Evolutionary conservation across 2,797 vertebrate genomes (phyloP), one percentile per base, ranked within the genome.

Genomic region (Melanotaenia maccullochi): DNA sequence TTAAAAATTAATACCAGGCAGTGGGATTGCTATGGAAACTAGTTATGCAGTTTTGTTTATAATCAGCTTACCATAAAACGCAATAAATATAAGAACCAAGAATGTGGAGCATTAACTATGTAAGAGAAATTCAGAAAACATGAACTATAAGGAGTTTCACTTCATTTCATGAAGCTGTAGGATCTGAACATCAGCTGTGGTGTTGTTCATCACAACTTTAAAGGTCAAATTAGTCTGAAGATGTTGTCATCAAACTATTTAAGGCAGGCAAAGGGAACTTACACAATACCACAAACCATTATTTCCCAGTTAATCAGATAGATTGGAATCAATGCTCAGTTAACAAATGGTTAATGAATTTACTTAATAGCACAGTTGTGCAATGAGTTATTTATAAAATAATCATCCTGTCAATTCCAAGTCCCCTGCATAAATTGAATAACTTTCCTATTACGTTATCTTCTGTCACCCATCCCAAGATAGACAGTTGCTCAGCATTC

Each of bases 21-120:
- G 71, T 76, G 2, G 22, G 81, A 80, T 80, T 35, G 6, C 85
- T 72, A 90, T 88, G 85, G 82, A 88, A 88, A 87, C 81, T 57
- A 81, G 65, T 57, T 75, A 65, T 68, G 51, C 62, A 79, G 68
- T 57, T 76, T 67, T 67, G 54, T 62, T 14, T 47, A 64, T 76
- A 89, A 90, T 85, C 74, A 81, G 77, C 78, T 90, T 85, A 85
- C 60, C 60, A 67, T 70, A 83, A 86, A 83, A 76, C 79, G 69
- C 28, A 84, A 81, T 62, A 71, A 82, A 66, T 82, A 47, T 60
- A 65, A 70, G 66, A 59, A 78, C 28, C 73, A 56, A 75, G 61
- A 70, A 60, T 9, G 16, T 73, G 71, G 59, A 74, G 28, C 5
- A 2, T 60, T 77, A 40, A 68, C 60, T 18, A 58, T 32, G 60